Evolutionary conservation across 2,113 vertebrate species (phyloP).

Genomic region (Seriola quinqueradiata): DNA sequence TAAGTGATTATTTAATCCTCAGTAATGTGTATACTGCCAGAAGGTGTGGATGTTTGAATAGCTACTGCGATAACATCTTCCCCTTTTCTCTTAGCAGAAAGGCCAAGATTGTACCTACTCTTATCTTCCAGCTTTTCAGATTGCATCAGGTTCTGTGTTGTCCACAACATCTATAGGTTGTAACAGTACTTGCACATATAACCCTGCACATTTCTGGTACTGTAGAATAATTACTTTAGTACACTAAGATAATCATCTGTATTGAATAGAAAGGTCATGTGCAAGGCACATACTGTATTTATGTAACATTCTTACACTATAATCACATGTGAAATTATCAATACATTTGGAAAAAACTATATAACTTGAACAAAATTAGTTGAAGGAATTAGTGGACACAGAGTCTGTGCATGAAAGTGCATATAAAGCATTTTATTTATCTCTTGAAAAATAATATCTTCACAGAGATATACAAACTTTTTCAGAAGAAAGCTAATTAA

Average conservation of each 20-base stretch:
- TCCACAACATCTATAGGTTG: too few relatives aligned
- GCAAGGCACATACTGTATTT: background rate
- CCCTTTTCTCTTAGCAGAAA: constrained; percentile 9
- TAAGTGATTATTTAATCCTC: constrained; percentile 11
- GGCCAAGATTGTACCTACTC: background rate
- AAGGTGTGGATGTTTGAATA: constrained; percentile 11
- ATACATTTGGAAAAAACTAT: background rate
- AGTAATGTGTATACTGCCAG: background rate
- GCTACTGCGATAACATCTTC: background rate
- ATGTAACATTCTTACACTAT: background rate
- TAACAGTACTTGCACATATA: constrained; percentile 11
- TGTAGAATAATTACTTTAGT: background rate
- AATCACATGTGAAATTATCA: background rate
- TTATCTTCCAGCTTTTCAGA: constrained; percentile 28
- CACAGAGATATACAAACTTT: background rate
- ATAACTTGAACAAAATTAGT: background rate
- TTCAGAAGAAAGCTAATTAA: background rate
- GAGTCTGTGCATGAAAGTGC: background rate
- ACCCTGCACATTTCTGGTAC: background rate
- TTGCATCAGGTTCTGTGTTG: background rate
- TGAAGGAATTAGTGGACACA: background rate
- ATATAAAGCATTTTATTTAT: constrained; percentile 2
- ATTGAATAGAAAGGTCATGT: background rate
- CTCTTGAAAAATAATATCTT: background rate
- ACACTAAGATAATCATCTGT: background rate